phyloP scores from a whole-genome alignment of 2,888 invertebrate genomes.

The Prosopocoilus inquinatus region DNA sequence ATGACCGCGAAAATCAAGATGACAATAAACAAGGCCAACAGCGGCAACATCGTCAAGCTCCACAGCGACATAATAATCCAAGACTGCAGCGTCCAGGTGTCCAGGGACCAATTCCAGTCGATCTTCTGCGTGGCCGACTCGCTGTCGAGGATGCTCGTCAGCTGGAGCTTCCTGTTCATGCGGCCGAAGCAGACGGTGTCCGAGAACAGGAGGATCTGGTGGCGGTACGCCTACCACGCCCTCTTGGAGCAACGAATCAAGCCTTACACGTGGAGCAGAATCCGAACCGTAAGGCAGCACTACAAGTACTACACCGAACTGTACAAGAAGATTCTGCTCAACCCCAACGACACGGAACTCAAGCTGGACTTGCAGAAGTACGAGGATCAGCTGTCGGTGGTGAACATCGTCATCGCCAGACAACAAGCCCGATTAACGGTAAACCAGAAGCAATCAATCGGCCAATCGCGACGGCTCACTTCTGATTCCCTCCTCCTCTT shows the following conservation, averaged over 20 bases:
- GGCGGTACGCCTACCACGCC: slow-evolving; percentile 72
- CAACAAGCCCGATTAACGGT: slow-evolving; percentile 79
- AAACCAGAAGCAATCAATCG: slow-evolving; percentile 25
- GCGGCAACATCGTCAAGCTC: slow-evolving; percentile 60
- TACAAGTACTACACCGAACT: slow-evolving; percentile 68
- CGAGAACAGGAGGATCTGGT: slow-evolving; percentile 67
- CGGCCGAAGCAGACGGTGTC: slow-evolving; percentile 47
- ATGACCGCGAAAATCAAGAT: slow-evolving; percentile 76
- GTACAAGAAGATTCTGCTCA: slow-evolving; percentile 68
- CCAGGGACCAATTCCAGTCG: slow-evolving; percentile 69
- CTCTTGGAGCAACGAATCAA: slow-evolving; percentile 69
- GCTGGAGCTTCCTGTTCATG: slow-evolving; percentile 55
- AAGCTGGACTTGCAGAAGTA: slow-evolving; percentile 71
- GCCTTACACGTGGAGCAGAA: slow-evolving; percentile 72
- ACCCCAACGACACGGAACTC: slow-evolving; percentile 71
- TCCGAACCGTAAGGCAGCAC: slow-evolving; percentile 65
- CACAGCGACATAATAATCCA: slow-evolving; percentile 70
- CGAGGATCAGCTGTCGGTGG: slow-evolving; percentile 71
- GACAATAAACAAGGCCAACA: slow-evolving; percentile 58
- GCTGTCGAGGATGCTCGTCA: slow-evolving; percentile 64
- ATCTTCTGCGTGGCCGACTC: slow-evolving; percentile 58
- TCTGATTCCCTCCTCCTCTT: background rate
- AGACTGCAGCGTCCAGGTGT: slow-evolving; percentile 72
- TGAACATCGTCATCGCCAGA: slow-evolving; percentile 74
- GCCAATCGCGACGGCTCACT: background rate